phyloP scores from a whole-genome alignment of 2,113 vertebrate genomes.

The Cavia aperea region DNA sequence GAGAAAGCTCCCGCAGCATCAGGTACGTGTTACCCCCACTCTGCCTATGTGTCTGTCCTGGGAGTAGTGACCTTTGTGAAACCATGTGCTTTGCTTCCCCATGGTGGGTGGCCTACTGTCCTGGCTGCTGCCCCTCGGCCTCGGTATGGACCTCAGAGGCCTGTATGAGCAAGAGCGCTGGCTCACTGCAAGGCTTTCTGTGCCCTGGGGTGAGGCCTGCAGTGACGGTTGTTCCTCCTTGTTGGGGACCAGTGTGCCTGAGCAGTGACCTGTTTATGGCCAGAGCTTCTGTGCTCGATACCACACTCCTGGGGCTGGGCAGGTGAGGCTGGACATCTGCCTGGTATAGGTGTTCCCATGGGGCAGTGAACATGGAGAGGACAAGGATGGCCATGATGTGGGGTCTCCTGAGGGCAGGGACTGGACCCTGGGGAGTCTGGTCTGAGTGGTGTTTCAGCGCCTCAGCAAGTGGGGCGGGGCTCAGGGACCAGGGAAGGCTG shows the following conservation, averaged over 20 bases:
- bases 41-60: background rate
- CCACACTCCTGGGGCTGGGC: background rate
- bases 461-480: background rate
- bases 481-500: background rate
- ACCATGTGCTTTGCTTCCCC: conserved; percentile 44
- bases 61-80: background rate
- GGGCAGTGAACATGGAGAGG: background rate
- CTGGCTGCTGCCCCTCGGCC: background rate
- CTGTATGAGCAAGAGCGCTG: fast-evolving
- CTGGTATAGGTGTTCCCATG: background rate
- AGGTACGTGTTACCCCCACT: conserved; percentile 73
- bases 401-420: background rate
- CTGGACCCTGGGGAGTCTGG: background rate
- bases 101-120: background rate
- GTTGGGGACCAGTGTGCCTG: background rate
- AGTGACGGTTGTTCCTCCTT: background rate
- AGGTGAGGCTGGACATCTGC: background rate
- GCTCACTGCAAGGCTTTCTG: background rate
- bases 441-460: no score
- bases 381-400: background rate
- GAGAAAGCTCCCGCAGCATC: conserved; percentile 77
- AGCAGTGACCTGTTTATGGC: background rate
- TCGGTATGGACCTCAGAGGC: background rate
- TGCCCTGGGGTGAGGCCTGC: fast-evolving
- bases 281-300: background rate